These are phyloP conservation scores for Tiliacea aurago DNA, from an alignment of 2,888 invertebrate genomes.

Conservation along the genomic window DNA sequence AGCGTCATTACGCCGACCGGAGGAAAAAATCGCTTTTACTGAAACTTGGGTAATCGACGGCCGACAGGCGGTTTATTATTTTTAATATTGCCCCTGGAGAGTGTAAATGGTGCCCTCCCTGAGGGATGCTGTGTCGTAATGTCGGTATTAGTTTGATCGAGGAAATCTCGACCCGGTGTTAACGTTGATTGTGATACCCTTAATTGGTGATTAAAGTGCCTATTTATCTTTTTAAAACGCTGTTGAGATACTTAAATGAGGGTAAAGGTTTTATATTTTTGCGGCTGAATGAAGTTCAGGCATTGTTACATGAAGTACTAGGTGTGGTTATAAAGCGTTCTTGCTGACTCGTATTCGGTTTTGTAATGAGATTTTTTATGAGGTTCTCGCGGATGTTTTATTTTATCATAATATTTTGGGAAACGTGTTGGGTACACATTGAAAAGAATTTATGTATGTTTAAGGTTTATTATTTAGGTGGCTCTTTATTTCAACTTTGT, in stretches of 20 bases:
- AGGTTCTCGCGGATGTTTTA: slow-evolving; percentile 18
- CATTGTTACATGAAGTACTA: slow-evolving; percentile 42
- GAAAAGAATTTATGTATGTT: background rate
- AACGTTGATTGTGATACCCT: slow-evolving; percentile 61
- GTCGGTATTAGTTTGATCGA: slow-evolving; percentile 70
- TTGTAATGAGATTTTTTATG: slow-evolving; percentile 39
- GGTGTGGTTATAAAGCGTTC: slow-evolving; percentile 23
- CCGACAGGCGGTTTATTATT: slow-evolving; percentile 79
- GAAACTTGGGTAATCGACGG: slow-evolving; percentile 85
- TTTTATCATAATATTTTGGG: slow-evolving; percentile 27
- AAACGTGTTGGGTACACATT: background rate
- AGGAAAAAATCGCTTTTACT: slow-evolving; percentile 76
- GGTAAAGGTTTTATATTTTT: slow-evolving; percentile 44
- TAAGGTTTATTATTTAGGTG: background rate
- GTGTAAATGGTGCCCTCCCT: slow-evolving; percentile 66
- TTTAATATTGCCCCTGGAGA: slow-evolving; percentile 75
- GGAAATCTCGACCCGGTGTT: slow-evolving; percentile 63
- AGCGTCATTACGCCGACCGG: slow-evolving; percentile 68
- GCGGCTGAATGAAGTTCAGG: slow-evolving; percentile 31
- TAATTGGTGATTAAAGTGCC: slow-evolving; percentile 58
- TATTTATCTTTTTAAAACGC: slow-evolving; percentile 61
- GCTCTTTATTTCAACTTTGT: background rate
- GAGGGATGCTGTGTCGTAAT: slow-evolving; percentile 64
- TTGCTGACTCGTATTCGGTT: slow-evolving; percentile 20
- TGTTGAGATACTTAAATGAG: slow-evolving; percentile 47